A percentile compares a stretch with the other conserved stretches of the same genome.
Evolutionary conservation across 2,888 invertebrate species (phyloP).

Genomic region (Phrixothrix hirtus): DNA sequence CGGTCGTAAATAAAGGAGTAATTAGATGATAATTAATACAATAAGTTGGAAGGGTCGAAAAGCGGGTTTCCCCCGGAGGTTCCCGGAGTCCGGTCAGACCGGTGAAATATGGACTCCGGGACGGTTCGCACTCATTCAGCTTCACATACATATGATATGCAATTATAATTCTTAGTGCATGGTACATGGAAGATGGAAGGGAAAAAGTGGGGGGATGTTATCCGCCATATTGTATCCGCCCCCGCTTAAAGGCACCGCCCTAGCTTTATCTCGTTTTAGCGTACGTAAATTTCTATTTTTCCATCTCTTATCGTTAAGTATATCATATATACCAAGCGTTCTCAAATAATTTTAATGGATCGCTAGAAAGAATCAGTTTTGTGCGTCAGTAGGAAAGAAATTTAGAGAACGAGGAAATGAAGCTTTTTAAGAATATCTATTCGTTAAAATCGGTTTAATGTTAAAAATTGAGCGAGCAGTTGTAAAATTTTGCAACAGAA

Average conservation of each 20-base stretch:
- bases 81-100: constrained; percentile 24
- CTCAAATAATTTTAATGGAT: constrained; percentile 57
- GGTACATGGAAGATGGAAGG: constrained; percentile 50
- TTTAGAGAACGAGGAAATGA: constrained; percentile 36
- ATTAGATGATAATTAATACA: constrained; percentile 53
- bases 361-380: constrained; percentile 53
- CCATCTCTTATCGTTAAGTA: constrained; percentile 49
- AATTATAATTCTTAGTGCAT: constrained; percentile 57
- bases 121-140: constrained; percentile 41
- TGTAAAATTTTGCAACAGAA: not conserved
- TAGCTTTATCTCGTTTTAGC: constrained; percentile 43
- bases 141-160: constrained; percentile 55
- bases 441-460: not conserved
- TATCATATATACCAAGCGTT: constrained; percentile 52
- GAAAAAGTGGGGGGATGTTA: constrained; percentile 50
- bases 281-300: constrained; percentile 31
- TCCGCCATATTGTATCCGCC: constrained; percentile 58
- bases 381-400: constrained; percentile 46
- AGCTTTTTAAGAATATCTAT: constrained; percentile 10
- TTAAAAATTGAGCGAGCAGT: not conserved
- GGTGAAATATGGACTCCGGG: constrained; percentile 48
- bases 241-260: constrained; percentile 53
- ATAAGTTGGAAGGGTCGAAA: constrained; percentile 35
- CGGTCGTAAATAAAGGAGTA: constrained; percentile 41
- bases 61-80: constrained; percentile 8